Percentiles rank a stretch among this genome's conserved stretches.
These are phyloP conservation scores for Macaca mulatta DNA, from an alignment of 2,113 vertebrate species.

Conservation along the genomic window DNA sequence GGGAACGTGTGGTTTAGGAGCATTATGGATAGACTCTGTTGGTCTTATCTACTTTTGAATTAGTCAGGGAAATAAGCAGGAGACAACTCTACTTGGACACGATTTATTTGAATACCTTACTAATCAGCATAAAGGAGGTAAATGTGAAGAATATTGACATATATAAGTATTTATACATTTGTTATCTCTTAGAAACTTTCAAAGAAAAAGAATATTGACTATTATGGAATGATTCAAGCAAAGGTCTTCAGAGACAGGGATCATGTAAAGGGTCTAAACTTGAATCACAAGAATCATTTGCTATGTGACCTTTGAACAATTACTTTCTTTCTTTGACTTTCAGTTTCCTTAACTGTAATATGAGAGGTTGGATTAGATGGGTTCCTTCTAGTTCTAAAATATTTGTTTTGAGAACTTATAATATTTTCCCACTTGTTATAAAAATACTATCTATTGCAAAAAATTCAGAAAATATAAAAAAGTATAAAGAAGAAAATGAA, in stretches of 20 bases:
- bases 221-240: conserved; percentile 6
- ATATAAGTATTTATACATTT: neutral
- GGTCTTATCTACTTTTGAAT: neutral
- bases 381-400: neutral
- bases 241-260: neutral
- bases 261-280: neutral
- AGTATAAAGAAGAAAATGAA: neutral
- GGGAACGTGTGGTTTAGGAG: neutral
- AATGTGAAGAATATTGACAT: neutral
- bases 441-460: neutral
- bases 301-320: neutral
- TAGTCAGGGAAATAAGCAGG: neutral
- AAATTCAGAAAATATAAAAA: conserved; percentile 1
- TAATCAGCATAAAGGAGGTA: neutral
- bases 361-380: neutral
- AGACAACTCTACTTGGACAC: neutral
- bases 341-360: neutral
- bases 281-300: neutral
- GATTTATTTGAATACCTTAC: neutral
- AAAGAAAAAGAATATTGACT: neutral
- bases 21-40: neutral
- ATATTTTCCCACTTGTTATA: neutral
- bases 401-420: neutral
- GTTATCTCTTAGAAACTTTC: neutral
- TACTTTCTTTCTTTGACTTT: neutral